Evolutionary conservation across 2,113 vertebrate species (phyloP), one percentile per base, ranked within the genome.

Genomic region (Oxygymnocypris stewartii): DNA sequence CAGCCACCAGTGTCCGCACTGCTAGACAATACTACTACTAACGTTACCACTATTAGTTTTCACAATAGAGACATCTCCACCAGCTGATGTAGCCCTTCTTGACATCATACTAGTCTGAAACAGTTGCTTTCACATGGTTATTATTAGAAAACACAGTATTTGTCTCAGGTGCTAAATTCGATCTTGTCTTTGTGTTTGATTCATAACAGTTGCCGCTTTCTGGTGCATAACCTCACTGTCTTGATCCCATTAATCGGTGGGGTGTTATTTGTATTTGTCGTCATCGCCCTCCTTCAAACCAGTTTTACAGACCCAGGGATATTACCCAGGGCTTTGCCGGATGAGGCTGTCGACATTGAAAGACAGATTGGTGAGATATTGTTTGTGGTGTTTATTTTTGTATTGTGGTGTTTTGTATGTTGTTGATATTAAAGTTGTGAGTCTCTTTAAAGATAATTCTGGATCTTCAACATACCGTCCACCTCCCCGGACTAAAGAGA

Each of bases 221-320:
- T 99, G 89, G 96, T 97, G 90, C 84, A 51, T 74, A 93, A 97
- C 71, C 93, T 99, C 89, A 98, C 98, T 80, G 71, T 96, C 86
- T 97, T 96, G 92, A 97, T 99, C 93, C 98, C 98, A 86, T 91
- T 97, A 91, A 97, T 98, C 2, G 97, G 95, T 2, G 97, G 94
- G 75, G 7, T 97, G 88, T 96, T 99, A 44, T 97, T 96, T 95
- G 92, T 97, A 88, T 97, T 99, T 85, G 97, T 98, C 92, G 91
- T 98, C 91, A 92, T 96, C 91, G 96, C 96, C 89, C 93, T 99
- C 91, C 94, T 99, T 84, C 97, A 97, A 90, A 99, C 98, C 0
- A 98, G 97, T 91, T 97, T 98, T 92, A 97, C 96, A 18, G 98
- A 99, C 88, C 98, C 98, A 0, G 98, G 98, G 9, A 99, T 99